Percentiles rank a stretch among this genome's conserved stretches.
These are phyloP conservation scores for Falco naumanni DNA, from an alignment of 2,797 vertebrate species.

Conservation along the genomic window DNA sequence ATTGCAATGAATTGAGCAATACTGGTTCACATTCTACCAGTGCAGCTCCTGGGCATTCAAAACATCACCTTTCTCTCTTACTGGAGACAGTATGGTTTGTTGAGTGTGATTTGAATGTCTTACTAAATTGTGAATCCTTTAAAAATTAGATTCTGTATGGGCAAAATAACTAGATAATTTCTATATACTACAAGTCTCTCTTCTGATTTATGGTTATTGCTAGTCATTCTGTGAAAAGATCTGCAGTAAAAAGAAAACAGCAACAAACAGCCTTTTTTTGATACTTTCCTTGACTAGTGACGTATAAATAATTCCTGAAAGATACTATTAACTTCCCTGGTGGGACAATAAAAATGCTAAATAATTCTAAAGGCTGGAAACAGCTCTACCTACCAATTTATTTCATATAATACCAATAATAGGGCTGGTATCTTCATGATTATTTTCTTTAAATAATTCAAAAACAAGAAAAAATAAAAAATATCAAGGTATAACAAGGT, in stretches of 20 bases:
- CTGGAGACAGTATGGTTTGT: background rate
- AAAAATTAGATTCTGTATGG: background rate
- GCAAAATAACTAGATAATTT: conserved; percentile 52
- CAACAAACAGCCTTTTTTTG: conserved; percentile 50
- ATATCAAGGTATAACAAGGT: background rate
- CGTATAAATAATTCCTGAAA: conserved; percentile 71
- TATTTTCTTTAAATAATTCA: conserved; percentile 65
- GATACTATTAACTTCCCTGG: conserved; percentile 42
- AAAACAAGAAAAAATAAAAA: conserved; percentile 46
- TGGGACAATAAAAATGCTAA: conserved; percentile 75
- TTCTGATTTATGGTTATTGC: conserved; percentile 63
- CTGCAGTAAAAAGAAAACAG: conserved; percentile 50
- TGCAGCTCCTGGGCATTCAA: background rate
- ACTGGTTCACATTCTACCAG: background rate
- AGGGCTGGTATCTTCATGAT: conserved; percentile 36
- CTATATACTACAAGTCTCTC: conserved; percentile 29
- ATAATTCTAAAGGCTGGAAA: conserved; percentile 60
- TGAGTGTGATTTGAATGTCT: conserved; percentile 38
- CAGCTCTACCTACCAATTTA: conserved; percentile 36
- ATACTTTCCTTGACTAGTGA: conserved; percentile 52
- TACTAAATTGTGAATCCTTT: background rate
- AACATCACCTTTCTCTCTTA: background rate
- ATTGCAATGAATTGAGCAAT: background rate
- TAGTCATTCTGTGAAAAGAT: conserved; percentile 46
- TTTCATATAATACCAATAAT: conserved; percentile 59